Conservation (phyloP, 1,140 invertebrate species). For the Diuraphis noxia region DNA sequence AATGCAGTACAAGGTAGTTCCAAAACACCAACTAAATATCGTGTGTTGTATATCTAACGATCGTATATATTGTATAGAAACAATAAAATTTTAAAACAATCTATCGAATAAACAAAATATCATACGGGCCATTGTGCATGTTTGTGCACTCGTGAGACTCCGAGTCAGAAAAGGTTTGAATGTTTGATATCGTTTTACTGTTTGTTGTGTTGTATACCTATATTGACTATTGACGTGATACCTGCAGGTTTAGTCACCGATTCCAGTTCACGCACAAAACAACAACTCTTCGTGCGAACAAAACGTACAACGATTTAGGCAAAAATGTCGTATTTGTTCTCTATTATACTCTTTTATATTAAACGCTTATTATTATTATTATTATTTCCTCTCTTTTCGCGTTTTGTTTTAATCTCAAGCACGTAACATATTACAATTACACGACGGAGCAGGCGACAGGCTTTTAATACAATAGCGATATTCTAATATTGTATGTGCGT, state of each 20-base stretch:
- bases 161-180: background rate
- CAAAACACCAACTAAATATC: no score
- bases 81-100: background rate
- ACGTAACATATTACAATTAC: background rate
- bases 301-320: background rate
- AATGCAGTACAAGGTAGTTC: no score
- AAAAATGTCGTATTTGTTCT: background rate
- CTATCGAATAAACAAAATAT: background rate
- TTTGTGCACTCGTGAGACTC: background rate
- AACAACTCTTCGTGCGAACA: background rate
- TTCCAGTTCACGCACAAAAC: background rate
- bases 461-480: background rate
- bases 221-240: background rate
- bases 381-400: constrained; percentile 1
- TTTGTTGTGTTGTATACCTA: background rate
- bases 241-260: background rate
- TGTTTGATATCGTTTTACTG: background rate
- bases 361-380: background rate
- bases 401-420: background rate
- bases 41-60: no score
- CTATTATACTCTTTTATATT: background rate
- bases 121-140: background rate
- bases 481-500: background rate
- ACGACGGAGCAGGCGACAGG: background rate
- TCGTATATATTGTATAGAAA: background rate